phyloP scores from a whole-genome alignment of 2,797 vertebrate genomes.

The Pangasius djambal region DNA sequence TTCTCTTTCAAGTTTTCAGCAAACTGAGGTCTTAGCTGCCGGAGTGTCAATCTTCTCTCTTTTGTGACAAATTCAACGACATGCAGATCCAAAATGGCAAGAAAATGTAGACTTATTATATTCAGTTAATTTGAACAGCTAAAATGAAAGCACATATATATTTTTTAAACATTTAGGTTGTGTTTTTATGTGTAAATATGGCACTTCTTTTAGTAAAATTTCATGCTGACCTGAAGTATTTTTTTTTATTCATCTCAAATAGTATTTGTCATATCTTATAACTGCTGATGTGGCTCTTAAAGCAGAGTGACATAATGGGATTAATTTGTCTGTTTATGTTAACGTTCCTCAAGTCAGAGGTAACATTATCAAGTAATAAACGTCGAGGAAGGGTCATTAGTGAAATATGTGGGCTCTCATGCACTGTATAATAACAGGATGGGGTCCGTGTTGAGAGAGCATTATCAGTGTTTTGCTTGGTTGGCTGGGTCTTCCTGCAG shows the following conservation, averaged over 20 bases:
- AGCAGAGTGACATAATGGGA: neutral
- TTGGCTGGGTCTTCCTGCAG: conserved; percentile 75
- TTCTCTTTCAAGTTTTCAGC: neutral
- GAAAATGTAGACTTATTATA: neutral
- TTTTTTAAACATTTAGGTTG: neutral
- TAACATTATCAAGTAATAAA: conserved; percentile 23
- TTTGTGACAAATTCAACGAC: neutral
- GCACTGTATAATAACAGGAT: conserved; percentile 78
- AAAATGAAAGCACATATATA: neutral
- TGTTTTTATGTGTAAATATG: neutral
- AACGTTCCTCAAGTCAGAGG: conserved; percentile 24
- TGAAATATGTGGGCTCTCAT: conserved; percentile 45
- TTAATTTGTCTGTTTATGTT: conserved; percentile 37
- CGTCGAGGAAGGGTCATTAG: conserved; percentile 21
- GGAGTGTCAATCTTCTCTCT: neutral
- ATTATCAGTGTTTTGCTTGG: conserved; percentile 77
- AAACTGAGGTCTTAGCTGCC: neutral
- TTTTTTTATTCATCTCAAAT: neutral
- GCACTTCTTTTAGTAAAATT: neutral
- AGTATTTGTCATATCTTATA: neutral
- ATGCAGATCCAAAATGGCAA: neutral
- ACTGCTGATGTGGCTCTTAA: neutral
- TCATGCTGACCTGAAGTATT: neutral
- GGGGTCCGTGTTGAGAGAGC: conserved; percentile 68
- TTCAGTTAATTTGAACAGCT: neutral